Percentiles rank a stretch among this genome's conserved stretches.
Conservation (phyloP, 1,140 invertebrate species). For the Ylistrum balloti region DNA sequence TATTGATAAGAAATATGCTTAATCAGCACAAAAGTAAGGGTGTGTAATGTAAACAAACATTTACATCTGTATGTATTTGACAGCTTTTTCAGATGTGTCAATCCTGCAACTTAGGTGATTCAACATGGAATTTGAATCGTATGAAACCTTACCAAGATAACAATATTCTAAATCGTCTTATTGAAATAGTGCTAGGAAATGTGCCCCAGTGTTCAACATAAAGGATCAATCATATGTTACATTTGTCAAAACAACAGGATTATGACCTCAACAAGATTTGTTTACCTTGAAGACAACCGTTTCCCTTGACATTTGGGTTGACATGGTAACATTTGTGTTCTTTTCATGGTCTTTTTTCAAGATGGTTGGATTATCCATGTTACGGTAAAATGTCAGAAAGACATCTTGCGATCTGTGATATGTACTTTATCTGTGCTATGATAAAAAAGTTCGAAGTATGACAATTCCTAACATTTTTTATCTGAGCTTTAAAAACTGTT, state of each 20-base stretch:
- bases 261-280: not conserved
- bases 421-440: too few relatives aligned
- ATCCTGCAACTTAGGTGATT: not conserved
- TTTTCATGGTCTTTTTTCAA: too few relatives aligned
- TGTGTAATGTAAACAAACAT: not conserved
- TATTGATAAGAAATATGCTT: not conserved
- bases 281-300: too few relatives aligned
- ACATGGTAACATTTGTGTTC: too few relatives aligned
- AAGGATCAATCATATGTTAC: not conserved
- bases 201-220: not conserved
- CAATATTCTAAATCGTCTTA: not conserved
- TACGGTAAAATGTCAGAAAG: too few relatives aligned
- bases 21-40: not conserved
- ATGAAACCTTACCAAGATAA: not conserved
- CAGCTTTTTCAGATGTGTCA: not conserved
- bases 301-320: too few relatives aligned
- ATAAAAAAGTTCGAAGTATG: too few relatives aligned
- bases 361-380: too few relatives aligned
- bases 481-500: too few relatives aligned
- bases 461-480: too few relatives aligned
- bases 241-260: not conserved
- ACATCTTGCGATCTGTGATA: too few relatives aligned
- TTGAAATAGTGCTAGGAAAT: not conserved
- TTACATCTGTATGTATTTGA: not conserved
- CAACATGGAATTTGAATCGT: not conserved